These are phyloP conservation scores for Gobius niger DNA, from an alignment of 2,113 vertebrate genomes.

Conservation along the genomic window DNA sequence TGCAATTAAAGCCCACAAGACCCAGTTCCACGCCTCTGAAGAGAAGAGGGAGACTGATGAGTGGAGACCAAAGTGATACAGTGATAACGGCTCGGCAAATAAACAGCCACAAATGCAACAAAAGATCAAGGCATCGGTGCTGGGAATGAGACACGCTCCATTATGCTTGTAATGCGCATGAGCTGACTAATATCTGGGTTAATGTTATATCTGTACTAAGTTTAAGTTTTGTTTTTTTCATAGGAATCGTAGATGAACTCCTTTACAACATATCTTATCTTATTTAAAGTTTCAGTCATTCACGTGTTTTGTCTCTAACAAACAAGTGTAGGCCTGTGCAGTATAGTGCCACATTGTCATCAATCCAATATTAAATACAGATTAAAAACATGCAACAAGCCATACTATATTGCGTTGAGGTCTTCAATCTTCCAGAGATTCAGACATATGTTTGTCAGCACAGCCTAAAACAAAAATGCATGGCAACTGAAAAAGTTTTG, in stretches of 20 bases:
- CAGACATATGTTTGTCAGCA: too few relatives aligned
- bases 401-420: too few relatives aligned
- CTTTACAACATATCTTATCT: too few relatives aligned
- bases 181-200: slow-evolving; percentile 54
- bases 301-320: too few relatives aligned
- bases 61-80: slow-evolving; percentile 30
- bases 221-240: slow-evolving; percentile 2
- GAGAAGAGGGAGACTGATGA: slow-evolving; percentile 34
- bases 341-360: too few relatives aligned
- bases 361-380: too few relatives aligned
- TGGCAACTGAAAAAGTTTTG: too few relatives aligned
- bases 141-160: slow-evolving; percentile 32
- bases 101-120: slow-evolving; percentile 48
- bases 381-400: too few relatives aligned
- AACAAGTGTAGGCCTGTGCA: too few relatives aligned
- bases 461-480: too few relatives aligned
- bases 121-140: slow-evolving; percentile 50
- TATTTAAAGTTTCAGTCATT: too few relatives aligned
- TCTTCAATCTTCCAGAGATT: too few relatives aligned
- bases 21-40: slow-evolving; percentile 38
- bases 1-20: slow-evolving; percentile 54
- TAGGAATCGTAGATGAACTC: not conserved
- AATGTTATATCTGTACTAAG: slow-evolving; percentile 50
- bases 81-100: slow-evolving; percentile 35
- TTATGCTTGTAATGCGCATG: slow-evolving; percentile 49